Base-by-base conservation (phyloP, 2,888 invertebrate species). In the Meiosimyza decipiens region DNA sequence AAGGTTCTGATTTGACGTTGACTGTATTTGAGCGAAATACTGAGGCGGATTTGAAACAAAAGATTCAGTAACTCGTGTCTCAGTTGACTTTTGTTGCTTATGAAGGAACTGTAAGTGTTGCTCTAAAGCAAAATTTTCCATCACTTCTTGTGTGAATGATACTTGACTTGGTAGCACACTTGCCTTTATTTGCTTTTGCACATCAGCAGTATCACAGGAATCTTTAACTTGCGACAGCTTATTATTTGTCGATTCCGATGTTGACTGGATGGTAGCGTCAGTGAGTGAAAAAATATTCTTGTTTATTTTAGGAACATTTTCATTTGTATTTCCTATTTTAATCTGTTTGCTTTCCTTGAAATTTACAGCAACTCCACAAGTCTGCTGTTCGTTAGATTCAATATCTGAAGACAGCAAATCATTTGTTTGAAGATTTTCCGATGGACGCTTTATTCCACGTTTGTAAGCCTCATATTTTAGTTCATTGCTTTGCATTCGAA, bases 381-480 rank as follows among this genome's bases (percentile, higher is more conserved):
- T 51, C 52, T 28, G 52, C 51, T 47, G 67, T 52, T 54, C 54
- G 12, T 54, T 49, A 54, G 16, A 47, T 70, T 62, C 54, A 22
- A 59, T 63, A 22, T 54, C 55, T 72, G 64, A 40, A 40, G 40
- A 40, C 40, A 40, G 9, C 40, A 40, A n/a, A 54, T 71, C 73
- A 15, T 52, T 74, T 18, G 63, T 76, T 68, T 79, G 77, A 12
- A 83, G 82, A 72, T 81, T 83, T 66, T 78, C 80, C 65, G 82
- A 81, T 49, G 81, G 77, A 52, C 84, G 79, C 73, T 84, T 84
- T 28, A 80, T 77, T 16, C 81, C 74, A 67, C 83, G 82, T 67
- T 81, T 79, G 15, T 71, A 57, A 72, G 69, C 57, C 63, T 73
- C 75, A 73, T 76, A 71, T 71, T 77, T 74, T 71, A 73, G 69